Base-by-base conservation (phyloP, 1,140 invertebrate genomes). In the Diprion similis region DNA sequence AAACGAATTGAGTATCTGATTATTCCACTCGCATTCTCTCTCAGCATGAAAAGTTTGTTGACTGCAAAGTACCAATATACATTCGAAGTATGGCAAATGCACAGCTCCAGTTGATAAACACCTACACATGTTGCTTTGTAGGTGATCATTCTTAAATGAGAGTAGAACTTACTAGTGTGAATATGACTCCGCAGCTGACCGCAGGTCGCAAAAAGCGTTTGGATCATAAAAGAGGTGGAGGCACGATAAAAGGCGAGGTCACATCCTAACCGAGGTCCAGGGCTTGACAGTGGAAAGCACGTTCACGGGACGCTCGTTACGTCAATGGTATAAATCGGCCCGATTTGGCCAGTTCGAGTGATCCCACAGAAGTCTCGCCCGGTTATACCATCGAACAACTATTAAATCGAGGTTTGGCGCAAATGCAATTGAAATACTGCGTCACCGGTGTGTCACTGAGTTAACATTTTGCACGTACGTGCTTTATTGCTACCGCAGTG, bases 381-480 rank as follows among this genome's bases (percentile, higher is more conserved):
- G 51, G 51, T 59, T 59, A 59, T 59, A 59, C 51, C 51, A 8
- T 13, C 51, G 51, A 59, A 59, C 51, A 59, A 59, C 51, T 59
- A 59, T 59, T 59, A 17, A 59, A 59, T 17, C 51, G 51, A 8
- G 51, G 51, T 59, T 59, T 59, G 51, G 6, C 3, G 51, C 11
- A 59, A 59, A 59, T 59, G 51, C 51, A 59, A 59, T 59, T 59
- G 51, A 59, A 59, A 59, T 59, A 59, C 51, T 9, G 11, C 51
- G 51, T 17, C 11, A 8, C n/a, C 51, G 51, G 51, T 59, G 51
- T 59, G 51, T 59, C 51, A 59, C 6, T 9, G 51, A 59, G 51
- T 9, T 59, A 8, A 59, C 51, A 59, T 59, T 59, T 9, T 59
- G 51, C 51, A 59, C 51, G 51, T 59, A 59, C 51, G 51, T 59